phyloP scores from a whole-genome alignment of 2,888 invertebrate genomes.

The Lochmaea capreae region DNA sequence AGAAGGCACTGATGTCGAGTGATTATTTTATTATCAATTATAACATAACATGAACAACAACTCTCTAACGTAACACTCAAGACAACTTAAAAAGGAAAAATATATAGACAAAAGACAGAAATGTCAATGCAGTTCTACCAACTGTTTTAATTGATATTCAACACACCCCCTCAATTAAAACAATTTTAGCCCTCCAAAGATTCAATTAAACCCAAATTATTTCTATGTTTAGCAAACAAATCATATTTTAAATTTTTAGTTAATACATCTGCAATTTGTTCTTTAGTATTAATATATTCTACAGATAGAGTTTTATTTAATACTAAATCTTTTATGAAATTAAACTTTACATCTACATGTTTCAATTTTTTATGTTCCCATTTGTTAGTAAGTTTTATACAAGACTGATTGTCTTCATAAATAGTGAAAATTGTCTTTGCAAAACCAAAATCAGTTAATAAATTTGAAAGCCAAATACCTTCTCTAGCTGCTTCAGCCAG shows the following conservation, averaged over 20 bases:
- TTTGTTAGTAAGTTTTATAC: slow-evolving; percentile 27
- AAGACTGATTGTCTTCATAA: slow-evolving; percentile 16
- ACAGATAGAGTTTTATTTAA: slow-evolving; percentile 24
- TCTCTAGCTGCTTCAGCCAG: slow-evolving; percentile 50
- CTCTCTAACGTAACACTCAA: no score
- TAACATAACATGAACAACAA: no score
- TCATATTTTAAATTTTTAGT: no score
- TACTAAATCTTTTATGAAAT: slow-evolving; percentile 28
- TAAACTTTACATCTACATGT: slow-evolving; percentile 37
- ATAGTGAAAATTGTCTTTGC: slow-evolving; percentile 3
- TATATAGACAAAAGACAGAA: background rate
- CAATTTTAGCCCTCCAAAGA: background rate
- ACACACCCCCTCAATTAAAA: background rate
- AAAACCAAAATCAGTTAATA: slow-evolving; percentile 23
- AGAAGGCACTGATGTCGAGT: no score
- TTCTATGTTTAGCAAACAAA: no score
- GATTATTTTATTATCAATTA: no score
- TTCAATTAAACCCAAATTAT: no score
- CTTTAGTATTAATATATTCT: slow-evolving; percentile 25
- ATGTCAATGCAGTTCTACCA: background rate
- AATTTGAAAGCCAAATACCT: slow-evolving; percentile 45
- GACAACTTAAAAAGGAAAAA: no score
- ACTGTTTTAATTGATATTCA: background rate
- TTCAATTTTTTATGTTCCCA: slow-evolving; percentile 37
- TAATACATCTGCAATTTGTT: slow-evolving; percentile 6